Base-by-base conservation (phyloP, 1,140 invertebrate species). In the Drosophila biarmipes region DNA sequence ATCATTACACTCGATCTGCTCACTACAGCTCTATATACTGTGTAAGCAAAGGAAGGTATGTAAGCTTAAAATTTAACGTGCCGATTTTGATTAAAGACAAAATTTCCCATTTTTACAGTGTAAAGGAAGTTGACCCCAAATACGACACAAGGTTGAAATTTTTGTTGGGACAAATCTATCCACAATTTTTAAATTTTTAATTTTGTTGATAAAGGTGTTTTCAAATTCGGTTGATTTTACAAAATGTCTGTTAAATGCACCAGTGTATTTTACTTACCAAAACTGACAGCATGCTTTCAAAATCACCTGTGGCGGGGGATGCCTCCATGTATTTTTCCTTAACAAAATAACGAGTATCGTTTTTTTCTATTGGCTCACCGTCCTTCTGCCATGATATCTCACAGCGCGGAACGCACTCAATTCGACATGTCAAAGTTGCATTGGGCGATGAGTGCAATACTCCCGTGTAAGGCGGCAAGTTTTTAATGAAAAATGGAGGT, bases 331-430 rank as follows among this genome's bases (percentile, higher is more conserved):
- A 95, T 34, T 93, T 94, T 37, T 93, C 94, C 43, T 94, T 94
- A 10, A 97, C 94, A 75, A 95, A 94, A 92, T 97, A 97, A 27
- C 94, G 93, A 21, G 94, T 94, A 74, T 94, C 93, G 21, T 93
- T 91, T 34, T 94, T 94, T 69, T 96, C 93, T 57, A 96, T 95
- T 0, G 93, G 92, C 3, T 92, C 90, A 6, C 94, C 95, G 81
- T 97, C 95, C 90, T 96, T 97, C 48, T 95, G 93, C 97, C 97
- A 98, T 12, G 95, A 93, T 43, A 98, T 95, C 34, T 95, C 94
- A 91, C 97, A 98, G 11, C 96, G 93, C 0, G 97, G 97, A 6
- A 95, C 96, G 91, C 97, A 98, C 90, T 98, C 97, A 19, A 98
- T 96, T 73, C 96, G 95, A 91, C 97, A 98, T 6, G 96, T 96